A percentile compares a stretch with the other conserved stretches of the same genome.
phyloP scores from a whole-genome alignment of 2,888 invertebrate species.

The Meganola albula region DNA sequence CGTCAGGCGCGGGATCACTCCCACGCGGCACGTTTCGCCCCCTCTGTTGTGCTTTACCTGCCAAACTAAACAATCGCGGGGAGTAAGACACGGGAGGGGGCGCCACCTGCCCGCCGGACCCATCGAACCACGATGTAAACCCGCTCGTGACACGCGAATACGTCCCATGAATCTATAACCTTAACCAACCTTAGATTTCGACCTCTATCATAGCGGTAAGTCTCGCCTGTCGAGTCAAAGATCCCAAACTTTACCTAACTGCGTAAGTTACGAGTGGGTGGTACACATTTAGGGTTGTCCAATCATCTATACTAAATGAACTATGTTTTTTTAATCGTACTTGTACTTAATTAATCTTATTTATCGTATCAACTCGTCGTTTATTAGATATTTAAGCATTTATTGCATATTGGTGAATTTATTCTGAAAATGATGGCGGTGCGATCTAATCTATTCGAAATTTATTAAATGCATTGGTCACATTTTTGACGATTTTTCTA shows the following conservation, averaged over 20 bases:
- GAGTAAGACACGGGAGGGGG: slow-evolving; percentile 26
- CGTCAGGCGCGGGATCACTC: slow-evolving; percentile 44
- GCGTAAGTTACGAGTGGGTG: slow-evolving; percentile 13
- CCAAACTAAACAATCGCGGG: slow-evolving; percentile 57
- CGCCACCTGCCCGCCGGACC: slow-evolving; percentile 29
- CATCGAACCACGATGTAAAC: slow-evolving; percentile 49
- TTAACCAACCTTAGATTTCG: slow-evolving; percentile 37
- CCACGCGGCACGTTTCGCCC: slow-evolving; percentile 43
- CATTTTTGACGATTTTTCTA: no score
- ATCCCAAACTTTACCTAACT: slow-evolving; percentile 19
- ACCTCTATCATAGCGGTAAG: slow-evolving; percentile 45
- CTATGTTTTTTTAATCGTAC: no score
- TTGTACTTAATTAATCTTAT: no score
- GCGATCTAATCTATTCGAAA: no score
- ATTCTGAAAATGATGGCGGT: no score
- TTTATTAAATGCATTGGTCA: no score
- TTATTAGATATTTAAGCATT: no score
- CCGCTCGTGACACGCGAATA: slow-evolving; percentile 47
- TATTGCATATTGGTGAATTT: no score
- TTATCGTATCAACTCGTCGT: no score
- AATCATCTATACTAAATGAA: no score
- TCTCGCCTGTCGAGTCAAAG: slow-evolving; percentile 35
- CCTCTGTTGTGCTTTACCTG: slow-evolving; percentile 59
- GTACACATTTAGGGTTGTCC: no score
- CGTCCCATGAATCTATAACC: slow-evolving; percentile 31